Conservation (phyloP, 2,113 vertebrate genomes). For the Casuarius casuarius region DNA sequence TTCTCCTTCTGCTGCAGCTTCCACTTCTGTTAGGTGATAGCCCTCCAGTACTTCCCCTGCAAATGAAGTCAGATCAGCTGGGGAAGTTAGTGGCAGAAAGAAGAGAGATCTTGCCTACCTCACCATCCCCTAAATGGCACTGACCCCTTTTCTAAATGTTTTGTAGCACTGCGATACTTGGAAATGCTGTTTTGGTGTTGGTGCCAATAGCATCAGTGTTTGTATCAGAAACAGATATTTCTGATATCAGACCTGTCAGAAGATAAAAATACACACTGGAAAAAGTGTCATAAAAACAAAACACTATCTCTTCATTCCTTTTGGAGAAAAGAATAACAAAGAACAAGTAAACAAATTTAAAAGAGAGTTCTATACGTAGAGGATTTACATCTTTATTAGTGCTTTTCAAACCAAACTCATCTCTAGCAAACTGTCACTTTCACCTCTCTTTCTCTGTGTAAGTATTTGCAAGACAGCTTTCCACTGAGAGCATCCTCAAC, state of each 20-base stretch:
- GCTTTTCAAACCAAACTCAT: neutral
- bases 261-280: neutral
- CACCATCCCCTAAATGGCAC: neutral
- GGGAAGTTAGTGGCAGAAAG: neutral
- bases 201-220: neutral
- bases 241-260: neutral
- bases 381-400: neutral
- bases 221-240: neutral
- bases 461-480: neutral
- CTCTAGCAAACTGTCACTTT: neutral
- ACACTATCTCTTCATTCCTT: neutral
- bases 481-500: neutral
- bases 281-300: neutral
- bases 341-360: neutral
- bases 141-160: neutral
- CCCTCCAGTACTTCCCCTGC: neutral
- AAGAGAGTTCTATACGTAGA: neutral
- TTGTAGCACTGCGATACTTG: neutral
- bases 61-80: neutral
- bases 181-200: neutral
- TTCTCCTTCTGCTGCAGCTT: conserved; percentile 16
- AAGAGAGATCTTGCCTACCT: neutral
- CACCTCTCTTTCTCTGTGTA: neutral
- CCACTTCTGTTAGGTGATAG: neutral
- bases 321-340: neutral